Evolutionary conservation across 2,797 vertebrate species (phyloP), one percentile per base, ranked within the genome.

Genomic region (Parambassis ranga): DNA sequence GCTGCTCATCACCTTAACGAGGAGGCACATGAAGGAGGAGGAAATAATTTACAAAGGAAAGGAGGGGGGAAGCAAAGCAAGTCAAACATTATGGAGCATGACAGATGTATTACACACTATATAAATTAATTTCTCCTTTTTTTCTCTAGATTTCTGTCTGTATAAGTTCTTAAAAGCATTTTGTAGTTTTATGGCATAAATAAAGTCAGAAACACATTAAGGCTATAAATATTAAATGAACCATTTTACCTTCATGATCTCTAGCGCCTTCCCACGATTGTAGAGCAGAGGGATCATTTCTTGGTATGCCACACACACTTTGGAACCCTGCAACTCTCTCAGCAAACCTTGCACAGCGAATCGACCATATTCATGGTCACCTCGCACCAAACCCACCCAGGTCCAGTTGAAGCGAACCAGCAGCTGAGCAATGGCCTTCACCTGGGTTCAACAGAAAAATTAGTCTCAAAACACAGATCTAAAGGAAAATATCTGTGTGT

Each of bases 231-330:
- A 1, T 4, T 11, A 16, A 27, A 30, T 42, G 7, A 35, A 6
- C 60, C 1, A 18, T 38, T 30, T 11, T 75, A 88, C 88, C 86
- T 80, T 56, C 23, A 93, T 84, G 33, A 92, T 92, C 68, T 91
- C 71, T 18, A 89, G 65, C 1, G 84, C 86, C 46, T 46, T 85
- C 26, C 83, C 41, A 10, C 14, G 81, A 38, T 85, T 71, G 37
- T 93, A 93, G 37, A 89, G 70, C 32, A 90, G 75, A 35, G 91
- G 92, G 16, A 92, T 92, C 71, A 90, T 92, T 83, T 89, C 85
- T 42, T 88, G 87, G 62, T 92, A 93, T 0, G 92, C 89, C 3
- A 92, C 79, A 65, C 91, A 92, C 18, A 92, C 85, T 3, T 61
- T 74, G 11, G 87, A 91, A 2, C 74, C 81, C 43, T 83, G 30